phyloP scores from a whole-genome alignment of 2,888 invertebrate species.

The Galeopsomyia nigrocyanea region DNA sequence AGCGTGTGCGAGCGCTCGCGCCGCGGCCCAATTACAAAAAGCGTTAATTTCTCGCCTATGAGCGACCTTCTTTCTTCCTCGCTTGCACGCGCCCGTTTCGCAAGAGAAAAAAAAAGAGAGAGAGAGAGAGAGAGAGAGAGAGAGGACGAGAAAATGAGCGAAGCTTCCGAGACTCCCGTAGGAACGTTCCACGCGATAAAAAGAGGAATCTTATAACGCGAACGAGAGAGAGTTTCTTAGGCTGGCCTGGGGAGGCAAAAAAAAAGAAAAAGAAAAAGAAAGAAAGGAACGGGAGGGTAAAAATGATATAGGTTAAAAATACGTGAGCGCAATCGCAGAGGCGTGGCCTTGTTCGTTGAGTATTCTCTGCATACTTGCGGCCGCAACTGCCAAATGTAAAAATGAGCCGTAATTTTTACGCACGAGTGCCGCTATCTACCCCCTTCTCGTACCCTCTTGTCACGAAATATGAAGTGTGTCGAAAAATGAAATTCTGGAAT shows the following conservation, averaged over 20 bases:
- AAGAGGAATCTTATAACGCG: slow-evolving; percentile 36
- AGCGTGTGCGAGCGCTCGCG: background rate
- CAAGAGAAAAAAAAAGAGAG: background rate
- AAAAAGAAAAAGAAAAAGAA: too few relatives aligned
- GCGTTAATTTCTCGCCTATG: slow-evolving; percentile 27
- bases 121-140: background rate
- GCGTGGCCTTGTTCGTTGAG: slow-evolving; percentile 38
- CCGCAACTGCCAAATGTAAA: slow-evolving; percentile 32
- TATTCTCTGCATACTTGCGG: slow-evolving; percentile 26
- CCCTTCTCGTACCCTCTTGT: too few relatives aligned
- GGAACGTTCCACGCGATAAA: slow-evolving; percentile 20
- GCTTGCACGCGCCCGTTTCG: background rate
- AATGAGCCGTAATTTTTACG: slow-evolving; percentile 49
- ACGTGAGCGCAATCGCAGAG: slow-evolving; percentile 59
- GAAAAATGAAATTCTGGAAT: too few relatives aligned
- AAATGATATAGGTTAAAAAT: slow-evolving; percentile 62
- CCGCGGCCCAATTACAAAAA: too few relatives aligned
- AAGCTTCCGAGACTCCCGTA: slow-evolving; percentile 1
- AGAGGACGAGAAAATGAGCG: slow-evolving; percentile 8
- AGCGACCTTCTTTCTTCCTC: background rate
- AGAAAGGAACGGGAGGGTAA: slow-evolving; percentile 46
- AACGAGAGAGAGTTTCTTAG: slow-evolving; percentile 6
- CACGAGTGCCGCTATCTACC: too few relatives aligned
- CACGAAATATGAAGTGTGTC: too few relatives aligned
- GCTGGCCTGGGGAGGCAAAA: background rate